These are phyloP conservation scores for Phoebastria nigripes DNA, from an alignment of 2,797 vertebrate genomes.

Conservation along the genomic window DNA sequence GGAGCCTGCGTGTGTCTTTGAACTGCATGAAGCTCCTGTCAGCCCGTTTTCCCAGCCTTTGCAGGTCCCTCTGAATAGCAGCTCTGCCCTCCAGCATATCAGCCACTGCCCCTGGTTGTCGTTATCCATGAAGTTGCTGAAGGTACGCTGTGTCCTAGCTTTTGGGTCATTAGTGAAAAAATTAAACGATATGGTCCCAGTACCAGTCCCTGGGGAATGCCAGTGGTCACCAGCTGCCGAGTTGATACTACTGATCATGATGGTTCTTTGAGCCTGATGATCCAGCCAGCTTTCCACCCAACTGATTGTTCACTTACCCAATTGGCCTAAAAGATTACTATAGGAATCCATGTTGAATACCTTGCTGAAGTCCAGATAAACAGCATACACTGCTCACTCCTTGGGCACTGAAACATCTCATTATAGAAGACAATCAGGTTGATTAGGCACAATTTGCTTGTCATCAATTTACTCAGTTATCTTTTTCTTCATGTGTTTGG, in stretches of 20 bases:
- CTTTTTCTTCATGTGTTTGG: not conserved
- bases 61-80: not conserved
- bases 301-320: not conserved
- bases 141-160: not conserved
- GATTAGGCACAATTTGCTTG: not conserved
- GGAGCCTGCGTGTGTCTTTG: not conserved
- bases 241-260: not conserved
- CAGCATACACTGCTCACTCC: not conserved
- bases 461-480: not conserved
- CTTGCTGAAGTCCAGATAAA: not conserved
- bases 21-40: not conserved
- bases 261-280: not conserved
- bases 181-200: not conserved
- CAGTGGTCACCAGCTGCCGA: not conserved
- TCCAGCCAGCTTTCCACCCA: not conserved
- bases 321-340: not conserved
- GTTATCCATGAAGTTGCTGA: not conserved
- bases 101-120: accelerated
- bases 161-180: not conserved
- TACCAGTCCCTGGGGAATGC: not conserved
- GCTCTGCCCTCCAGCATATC: not conserved
- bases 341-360: not conserved
- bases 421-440: not conserved
- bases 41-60: not conserved
- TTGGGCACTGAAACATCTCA: not conserved